These are phyloP conservation scores for Limenitis camilla DNA, from an alignment of 2,888 invertebrate genomes.

Conservation along the genomic window DNA sequence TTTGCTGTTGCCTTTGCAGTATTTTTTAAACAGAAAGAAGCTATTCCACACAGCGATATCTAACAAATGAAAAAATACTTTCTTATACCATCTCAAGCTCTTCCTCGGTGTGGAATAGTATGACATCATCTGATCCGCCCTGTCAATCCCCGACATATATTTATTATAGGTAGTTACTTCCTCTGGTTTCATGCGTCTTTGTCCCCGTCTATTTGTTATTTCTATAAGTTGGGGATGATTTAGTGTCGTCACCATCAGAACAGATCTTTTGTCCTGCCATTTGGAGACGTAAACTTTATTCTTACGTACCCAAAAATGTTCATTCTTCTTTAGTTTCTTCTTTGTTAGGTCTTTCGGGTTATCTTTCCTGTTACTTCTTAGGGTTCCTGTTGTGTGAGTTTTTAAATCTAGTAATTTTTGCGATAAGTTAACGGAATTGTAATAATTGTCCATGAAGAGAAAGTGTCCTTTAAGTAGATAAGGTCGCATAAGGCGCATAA, in stretches of 20 bases:
- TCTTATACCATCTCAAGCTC: conserved; percentile 35
- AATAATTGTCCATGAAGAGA: conserved; percentile 32
- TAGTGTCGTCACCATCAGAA: conserved; percentile 31
- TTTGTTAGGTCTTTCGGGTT: conserved; percentile 22
- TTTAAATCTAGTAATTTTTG: conserved; percentile 24
- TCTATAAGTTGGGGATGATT: conserved; percentile 27
- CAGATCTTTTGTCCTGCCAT: conserved; percentile 33
- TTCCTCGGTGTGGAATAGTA: conserved; percentile 29
- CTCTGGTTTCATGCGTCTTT: conserved; percentile 26
- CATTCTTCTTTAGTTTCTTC: conserved; percentile 30
- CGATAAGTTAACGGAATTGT: conserved; percentile 24
- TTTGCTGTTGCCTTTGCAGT: not conserved
- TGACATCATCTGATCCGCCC: conserved; percentile 32
- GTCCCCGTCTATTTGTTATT: conserved; percentile 25
- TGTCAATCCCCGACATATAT: conserved; percentile 26
- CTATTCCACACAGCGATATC: conserved; percentile 10
- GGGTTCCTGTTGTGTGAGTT: conserved; percentile 28
- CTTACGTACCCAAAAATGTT: conserved; percentile 32
- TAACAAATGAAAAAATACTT: conserved; percentile 11
- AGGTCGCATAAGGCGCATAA: conserved; percentile 28
- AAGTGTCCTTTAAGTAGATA: conserved; percentile 32
- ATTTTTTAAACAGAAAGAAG: conserved; percentile 3
- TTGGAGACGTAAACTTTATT: conserved; percentile 31
- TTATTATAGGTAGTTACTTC: conserved; percentile 22
- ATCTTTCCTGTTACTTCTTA: conserved; percentile 25